Evolutionary conservation across 2,797 vertebrate genomes (phyloP).

Genomic region (Pipistrellus kuhlii): DNA sequence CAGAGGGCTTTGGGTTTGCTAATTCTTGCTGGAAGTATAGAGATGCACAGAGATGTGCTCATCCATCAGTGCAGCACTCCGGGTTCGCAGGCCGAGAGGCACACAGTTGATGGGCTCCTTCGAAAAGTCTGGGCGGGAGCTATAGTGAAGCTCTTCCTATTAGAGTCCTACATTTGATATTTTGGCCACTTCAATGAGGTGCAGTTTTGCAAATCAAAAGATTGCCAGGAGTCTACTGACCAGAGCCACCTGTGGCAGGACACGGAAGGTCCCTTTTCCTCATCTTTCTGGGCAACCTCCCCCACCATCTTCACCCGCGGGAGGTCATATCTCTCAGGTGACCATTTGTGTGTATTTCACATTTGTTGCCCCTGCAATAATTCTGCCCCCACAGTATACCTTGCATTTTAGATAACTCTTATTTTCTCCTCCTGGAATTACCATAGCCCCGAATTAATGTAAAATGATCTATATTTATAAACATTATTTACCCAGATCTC

Average conservation of each 20-base stretch:
- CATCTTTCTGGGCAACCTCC: background rate
- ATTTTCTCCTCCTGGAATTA: background rate
- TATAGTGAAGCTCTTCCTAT: background rate
- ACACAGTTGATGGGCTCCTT: background rate
- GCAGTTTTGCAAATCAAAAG: background rate
- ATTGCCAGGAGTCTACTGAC: background rate
- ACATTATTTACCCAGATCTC: background rate
- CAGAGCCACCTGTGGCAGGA: background rate
- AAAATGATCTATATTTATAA: background rate
- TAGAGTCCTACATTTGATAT: background rate
- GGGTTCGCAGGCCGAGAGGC: background rate
- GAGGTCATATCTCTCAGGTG: background rate
- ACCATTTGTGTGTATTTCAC: background rate
- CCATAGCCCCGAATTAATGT: background rate
- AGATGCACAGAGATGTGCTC: background rate
- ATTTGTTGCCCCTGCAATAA: background rate
- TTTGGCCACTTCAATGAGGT: background rate
- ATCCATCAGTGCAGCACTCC: rapidly evolving
- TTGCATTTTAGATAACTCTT: background rate
- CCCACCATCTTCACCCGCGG: too few species aligned
- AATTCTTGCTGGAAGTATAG: background rate
- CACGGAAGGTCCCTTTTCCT: background rate
- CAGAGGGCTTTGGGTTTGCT: background rate
- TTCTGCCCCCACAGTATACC: background rate
- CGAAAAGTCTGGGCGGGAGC: background rate